These are phyloP conservation scores for Colossoma macropomum DNA, from an alignment of 2,113 vertebrate species.

Conservation along the genomic window DNA sequence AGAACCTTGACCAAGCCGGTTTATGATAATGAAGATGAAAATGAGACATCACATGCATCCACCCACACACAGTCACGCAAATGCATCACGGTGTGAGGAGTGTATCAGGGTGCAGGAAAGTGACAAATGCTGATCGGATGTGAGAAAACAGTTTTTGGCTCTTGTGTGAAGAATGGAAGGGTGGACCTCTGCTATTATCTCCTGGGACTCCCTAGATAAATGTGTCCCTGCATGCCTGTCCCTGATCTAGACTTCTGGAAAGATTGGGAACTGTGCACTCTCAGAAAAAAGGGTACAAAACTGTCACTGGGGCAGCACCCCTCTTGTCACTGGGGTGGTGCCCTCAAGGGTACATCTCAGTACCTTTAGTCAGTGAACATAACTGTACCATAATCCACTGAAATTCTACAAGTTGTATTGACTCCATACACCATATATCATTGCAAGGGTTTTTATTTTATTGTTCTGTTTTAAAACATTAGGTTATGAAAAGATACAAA, in stretches of 20 bases:
- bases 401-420: no score
- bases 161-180: conserved; percentile 2
- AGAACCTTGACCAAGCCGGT: conserved; percentile 35
- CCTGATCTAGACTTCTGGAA: not conserved
- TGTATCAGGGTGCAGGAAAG: conserved; percentile 17
- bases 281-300: no score
- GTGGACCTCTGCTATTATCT: not conserved
- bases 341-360: no score
- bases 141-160: conserved; percentile 20
- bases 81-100: not conserved
- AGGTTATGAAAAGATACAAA: no score
- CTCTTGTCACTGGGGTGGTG: no score
- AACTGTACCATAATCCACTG: no score
- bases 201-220: not conserved
- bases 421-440: no score
- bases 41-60: conserved; percentile 20
- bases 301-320: no score
- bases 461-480: no score
- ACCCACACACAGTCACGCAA: not conserved
- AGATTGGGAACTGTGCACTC: not conserved
- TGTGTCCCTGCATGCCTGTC: conserved; percentile 31
- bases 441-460: no score
- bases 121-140: conserved; percentile 12
- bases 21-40: conserved; percentile 38
- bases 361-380: no score